These are phyloP conservation scores for Drosophila ironensis DNA, from an alignment of 1,140 invertebrate genomes.

Conservation along the genomic window DNA sequence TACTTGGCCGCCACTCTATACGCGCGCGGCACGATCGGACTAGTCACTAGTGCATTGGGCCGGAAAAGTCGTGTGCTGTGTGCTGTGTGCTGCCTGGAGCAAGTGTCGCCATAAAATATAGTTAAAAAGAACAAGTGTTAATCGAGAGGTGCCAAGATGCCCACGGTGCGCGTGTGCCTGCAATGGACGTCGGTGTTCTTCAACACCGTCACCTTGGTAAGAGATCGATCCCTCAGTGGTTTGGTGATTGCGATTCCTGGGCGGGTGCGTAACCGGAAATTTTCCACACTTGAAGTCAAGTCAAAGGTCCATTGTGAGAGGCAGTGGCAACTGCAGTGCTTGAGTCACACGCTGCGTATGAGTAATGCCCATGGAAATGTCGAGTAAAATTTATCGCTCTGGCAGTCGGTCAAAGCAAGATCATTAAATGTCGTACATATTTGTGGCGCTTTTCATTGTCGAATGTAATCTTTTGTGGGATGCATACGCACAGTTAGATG, in stretches of 20 bases:
- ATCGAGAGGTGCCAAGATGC: constrained; percentile 25
- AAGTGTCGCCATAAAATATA: constrained; percentile 1
- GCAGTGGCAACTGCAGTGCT: neutral
- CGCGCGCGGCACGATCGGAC: constrained; percentile 44
- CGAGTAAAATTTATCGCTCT: neutral
- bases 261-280: constrained; percentile 20
- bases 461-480: constrained; percentile 19
- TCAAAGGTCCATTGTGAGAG: neutral
- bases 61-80: constrained; percentile 10
- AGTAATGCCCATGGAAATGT: constrained; percentile 46
- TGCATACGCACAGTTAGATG: constrained; percentile 13
- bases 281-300: neutral
- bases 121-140: constrained; percentile 2
- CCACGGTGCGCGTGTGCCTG: constrained; percentile 61
- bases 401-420: constrained; percentile 18
- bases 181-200: constrained; percentile 66
- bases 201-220: constrained; percentile 64
- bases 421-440: constrained; percentile 39
- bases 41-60: constrained; percentile 18
- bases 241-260: neutral
- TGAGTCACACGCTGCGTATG: constrained; percentile 51
- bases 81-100: constrained; percentile 10
- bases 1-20: constrained; percentile 55
- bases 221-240: neutral
- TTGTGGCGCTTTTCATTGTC: constrained; percentile 21